Base-by-base conservation (phyloP, 1,140 invertebrate species). In the Bombus pyrosoma region DNA sequence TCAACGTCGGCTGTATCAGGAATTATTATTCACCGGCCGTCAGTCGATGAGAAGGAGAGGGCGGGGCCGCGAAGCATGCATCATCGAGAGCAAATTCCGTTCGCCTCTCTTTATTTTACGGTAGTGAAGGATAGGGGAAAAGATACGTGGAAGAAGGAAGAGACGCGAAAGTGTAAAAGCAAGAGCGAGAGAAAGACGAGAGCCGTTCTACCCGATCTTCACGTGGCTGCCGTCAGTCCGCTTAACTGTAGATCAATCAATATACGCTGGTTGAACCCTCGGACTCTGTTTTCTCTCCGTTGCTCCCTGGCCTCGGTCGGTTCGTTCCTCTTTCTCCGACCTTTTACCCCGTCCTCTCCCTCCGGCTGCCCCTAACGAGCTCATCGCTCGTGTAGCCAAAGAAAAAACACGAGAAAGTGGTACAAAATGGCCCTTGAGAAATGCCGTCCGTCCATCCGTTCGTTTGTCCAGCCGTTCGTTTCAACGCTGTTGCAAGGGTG, bases 181-280 rank as follows among this genome's bases (percentile, higher is more conserved):
- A 62, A 39, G 64, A 73, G 57, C 18, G 37, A 41, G 59, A 47
- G 69, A 37, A 71, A 79, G 71, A 37, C 18, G 75, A n/a, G 79
- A 62, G 53, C 80, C 32, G 69, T 83, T 84, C 82, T 85, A 62
- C 78, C 78, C 82, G 88, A 90, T 90, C 91, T 89, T 92, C 86
- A 89, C 90, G 85, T 87, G 85, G 89, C 87, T 83, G 89, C 91
- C 91, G 91, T 92, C 91, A 92, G 88, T 92, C 91, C 87, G 89
- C 88, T 92, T 91, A 91, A 91, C 92, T 89, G 91, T 93, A 92
- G 90, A 94, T 94, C 93, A 94, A 94, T 94, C 94, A 94, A 93
- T 93, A 93, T 89, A 90, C 86, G 88, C 89, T 89, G 89, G 86
- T 92, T 92, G 86, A 90, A 89, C 84, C 89, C 88, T 86, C 87